phyloP scores from a whole-genome alignment of 2,888 invertebrate species.

The Nymphalis polychloros region DNA sequence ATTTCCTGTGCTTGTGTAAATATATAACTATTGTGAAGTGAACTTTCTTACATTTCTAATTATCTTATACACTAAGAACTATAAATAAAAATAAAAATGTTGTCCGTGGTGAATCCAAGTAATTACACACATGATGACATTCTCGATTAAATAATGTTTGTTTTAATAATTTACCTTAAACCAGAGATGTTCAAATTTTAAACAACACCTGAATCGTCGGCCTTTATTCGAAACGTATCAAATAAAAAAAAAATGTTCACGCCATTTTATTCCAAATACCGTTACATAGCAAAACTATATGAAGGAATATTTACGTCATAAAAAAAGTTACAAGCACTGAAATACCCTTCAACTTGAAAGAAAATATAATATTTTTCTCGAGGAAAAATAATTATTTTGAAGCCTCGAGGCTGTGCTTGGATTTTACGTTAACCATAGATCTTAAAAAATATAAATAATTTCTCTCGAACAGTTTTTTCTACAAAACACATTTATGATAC shows the following conservation, averaged over 20 bases:
- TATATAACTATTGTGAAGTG: no score
- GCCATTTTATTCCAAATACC: background rate
- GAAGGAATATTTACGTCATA: background rate
- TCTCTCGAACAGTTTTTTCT: background rate
- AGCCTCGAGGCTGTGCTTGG: slow-evolving; percentile 1
- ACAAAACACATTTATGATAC: background rate
- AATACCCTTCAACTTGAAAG: background rate
- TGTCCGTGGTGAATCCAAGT: no score
- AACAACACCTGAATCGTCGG: no score
- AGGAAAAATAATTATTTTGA: slow-evolving; percentile 15
- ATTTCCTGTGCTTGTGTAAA: no score
- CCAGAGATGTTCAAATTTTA: no score
- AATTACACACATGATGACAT: no score
- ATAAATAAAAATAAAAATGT: no score
- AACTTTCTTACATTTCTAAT: no score
- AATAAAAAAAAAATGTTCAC: background rate
- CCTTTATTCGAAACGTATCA: no score
- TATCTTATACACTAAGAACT: no score
- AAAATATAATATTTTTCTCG: slow-evolving; percentile 7
- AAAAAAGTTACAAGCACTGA: background rate
- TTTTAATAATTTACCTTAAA: no score
- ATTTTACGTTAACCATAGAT: background rate
- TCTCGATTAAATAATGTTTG: no score
- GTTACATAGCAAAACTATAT: background rate
- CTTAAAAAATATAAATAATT: background rate